A percentile compares a stretch with the other conserved stretches of the same genome.
These are phyloP conservation scores for Harpagus bidentatus DNA, from an alignment of 2,113 vertebrate species.

Conservation along the genomic window DNA sequence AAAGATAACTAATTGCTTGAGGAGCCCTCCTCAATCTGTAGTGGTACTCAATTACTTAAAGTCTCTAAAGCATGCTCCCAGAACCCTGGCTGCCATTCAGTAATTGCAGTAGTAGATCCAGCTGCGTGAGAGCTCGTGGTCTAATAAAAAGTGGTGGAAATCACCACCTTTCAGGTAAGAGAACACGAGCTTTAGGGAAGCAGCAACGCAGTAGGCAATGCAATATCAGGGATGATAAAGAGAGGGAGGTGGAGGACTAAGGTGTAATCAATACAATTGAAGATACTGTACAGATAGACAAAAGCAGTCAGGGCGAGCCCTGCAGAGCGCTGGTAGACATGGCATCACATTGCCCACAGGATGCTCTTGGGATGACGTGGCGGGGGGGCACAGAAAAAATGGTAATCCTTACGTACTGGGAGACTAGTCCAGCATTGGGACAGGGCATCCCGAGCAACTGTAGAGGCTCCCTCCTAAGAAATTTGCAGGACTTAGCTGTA, in stretches of 20 bases:
- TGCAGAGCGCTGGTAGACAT: background rate
- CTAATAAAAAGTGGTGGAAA: background rate
- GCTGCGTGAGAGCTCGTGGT: background rate
- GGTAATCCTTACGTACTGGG: background rate
- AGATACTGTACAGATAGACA: background rate
- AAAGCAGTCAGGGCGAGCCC: background rate
- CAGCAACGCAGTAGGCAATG: background rate
- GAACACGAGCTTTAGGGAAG: background rate
- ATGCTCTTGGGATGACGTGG: rapidly evolving
- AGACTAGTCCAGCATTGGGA: background rate
- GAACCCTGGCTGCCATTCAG: background rate
- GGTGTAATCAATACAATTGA: background rate
- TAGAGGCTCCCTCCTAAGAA: background rate
- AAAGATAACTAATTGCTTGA: background rate
- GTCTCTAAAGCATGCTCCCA: background rate
- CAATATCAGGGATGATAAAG: background rate
- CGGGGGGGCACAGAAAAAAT: background rate
- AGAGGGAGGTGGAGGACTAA: background rate
- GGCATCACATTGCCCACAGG: background rate
- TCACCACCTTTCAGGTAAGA: background rate
- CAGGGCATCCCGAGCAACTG: background rate
- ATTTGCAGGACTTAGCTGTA: background rate
- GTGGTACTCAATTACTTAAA: background rate
- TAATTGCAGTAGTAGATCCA: background rate
- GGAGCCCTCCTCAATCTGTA: background rate